Evolutionary conservation across 2,888 invertebrate species (phyloP), one percentile per base, ranked within the genome.

Genomic region (Anarsia innoxiella): DNA sequence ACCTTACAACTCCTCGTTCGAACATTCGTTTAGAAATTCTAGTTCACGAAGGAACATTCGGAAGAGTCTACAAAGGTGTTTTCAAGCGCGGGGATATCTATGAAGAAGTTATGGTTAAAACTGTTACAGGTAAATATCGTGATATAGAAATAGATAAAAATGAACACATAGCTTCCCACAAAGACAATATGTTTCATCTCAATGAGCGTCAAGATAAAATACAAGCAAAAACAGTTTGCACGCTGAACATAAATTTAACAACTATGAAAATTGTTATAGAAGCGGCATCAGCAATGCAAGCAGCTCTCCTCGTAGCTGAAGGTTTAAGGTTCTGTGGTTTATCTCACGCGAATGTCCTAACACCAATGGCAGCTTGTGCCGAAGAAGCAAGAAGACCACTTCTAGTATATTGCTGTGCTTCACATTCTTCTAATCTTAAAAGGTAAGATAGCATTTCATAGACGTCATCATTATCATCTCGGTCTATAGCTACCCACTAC

Each of bases 31-130:
- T 90, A 15, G 87, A 88, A 43, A 85, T 86, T 31, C 66, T 90
- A 1, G 72, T 90, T 1, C 91, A 92, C 51, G 91, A 93, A 83
- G 97, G 96, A 19, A 95, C 95, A 29, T 97, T 95, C 65, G 96
- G 96, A 1, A 89, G 92, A 42, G 89, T 96, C 26, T 95, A 94
- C 74, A 89, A 90, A 53, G 96, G 95, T 26, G 88, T 90, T 9
- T 86, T 88, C 58, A 89, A 89, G 53, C 70, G 83, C 40, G 88
- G 87, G 2, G 88, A 88, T 12, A 78, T 78, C 5, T 88, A 92
- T 49, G 90, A 91, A 64, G 92, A 93, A 59, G 94, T 95, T 36
- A 82, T 93, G 49, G 91, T 96, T 39, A 96, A 96, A 83, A 95
- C 96, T 46, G 93, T 95, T 32, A 87, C 91, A 86, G 92, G 94